Evolutionary conservation across 1,140 invertebrate species (phyloP).

Genomic region (Panagrolaimus sp.): DNA sequence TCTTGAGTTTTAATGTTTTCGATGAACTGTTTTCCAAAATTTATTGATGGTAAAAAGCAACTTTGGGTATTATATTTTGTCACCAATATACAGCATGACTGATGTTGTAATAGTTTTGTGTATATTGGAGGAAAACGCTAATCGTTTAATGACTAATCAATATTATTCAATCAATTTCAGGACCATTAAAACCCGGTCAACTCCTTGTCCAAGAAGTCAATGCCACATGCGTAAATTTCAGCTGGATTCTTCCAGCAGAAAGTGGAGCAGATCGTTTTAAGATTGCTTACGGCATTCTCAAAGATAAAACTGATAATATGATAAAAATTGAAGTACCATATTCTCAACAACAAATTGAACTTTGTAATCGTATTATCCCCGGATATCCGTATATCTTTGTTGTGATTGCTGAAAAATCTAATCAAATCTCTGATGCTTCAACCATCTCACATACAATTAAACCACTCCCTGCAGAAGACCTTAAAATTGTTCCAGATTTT

Average conservation of each 20-base stretch:
- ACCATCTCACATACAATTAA: constrained; percentile 43
- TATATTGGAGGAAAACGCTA: no score
- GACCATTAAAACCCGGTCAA: constrained; percentile 39
- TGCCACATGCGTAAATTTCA: constrained; percentile 37
- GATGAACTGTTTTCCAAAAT: no score
- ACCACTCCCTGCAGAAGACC: constrained; percentile 45
- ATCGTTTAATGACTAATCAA: constrained; percentile 19
- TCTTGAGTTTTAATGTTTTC: no score
- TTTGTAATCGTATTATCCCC: constrained; percentile 34
- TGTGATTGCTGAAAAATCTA: constrained; percentile 47
- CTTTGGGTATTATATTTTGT: no score
- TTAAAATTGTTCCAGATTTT: constrained; percentile 47
- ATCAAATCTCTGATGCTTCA: constrained; percentile 41
- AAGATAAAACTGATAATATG: constrained; percentile 28
- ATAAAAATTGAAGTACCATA: constrained; percentile 37
- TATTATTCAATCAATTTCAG: constrained; percentile 29
- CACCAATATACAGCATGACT: no score
- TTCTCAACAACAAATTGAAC: constrained; percentile 23
- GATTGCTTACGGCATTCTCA: constrained; percentile 41
- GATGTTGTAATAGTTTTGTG: no score
- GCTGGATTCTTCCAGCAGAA: constrained; percentile 37
- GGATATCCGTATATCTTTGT: constrained; percentile 46
- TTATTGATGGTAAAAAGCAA: no score
- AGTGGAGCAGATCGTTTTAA: constrained; percentile 48
- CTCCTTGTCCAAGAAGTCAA: constrained; percentile 36